Evolutionary conservation across 2,888 invertebrate genomes (phyloP), one percentile per base, ranked within the genome.

Genomic region (Dolichopus griseipennis): DNA sequence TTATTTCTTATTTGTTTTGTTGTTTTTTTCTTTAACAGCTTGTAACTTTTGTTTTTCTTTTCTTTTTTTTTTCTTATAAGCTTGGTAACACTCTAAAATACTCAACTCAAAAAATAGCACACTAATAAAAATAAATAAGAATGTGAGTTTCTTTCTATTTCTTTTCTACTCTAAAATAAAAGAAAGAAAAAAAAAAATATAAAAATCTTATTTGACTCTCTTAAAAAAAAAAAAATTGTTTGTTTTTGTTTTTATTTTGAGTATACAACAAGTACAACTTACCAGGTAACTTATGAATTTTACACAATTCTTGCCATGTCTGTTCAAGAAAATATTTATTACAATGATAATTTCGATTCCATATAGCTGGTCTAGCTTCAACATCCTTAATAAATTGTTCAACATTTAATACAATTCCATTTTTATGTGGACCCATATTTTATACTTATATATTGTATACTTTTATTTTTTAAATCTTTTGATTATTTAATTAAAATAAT

Each of bases 311-410:
- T 72, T 79, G 79, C 81, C 81, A 81, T 76, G 80, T 81, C 72
- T 81, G 79, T 69, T 81, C 81, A 61, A 81, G 76, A 70, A 81
- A 81, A 10, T 78, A 78, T 72, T 81, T 81, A 72, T 81, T 81
- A 72, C 81, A 80, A 71, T 81, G 81, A 72, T 80, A 81, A 73
- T 80, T 81, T 65, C 81, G 80, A 75, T 81, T 80, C 81, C 81
- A 81, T 72, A 81, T 81, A 67, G 81, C 81, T 52, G 81, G 81
- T 64, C 81, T 77, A 70, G 79, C 78, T 72, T 79, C 78, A 65
- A 81, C 79, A 72, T 81, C 81, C 72, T 76, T 76, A 72, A 81
- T 81, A 69, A 81, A 80, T 73, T 80, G 78, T 72, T 81, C 81
- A 70, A 81, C 79, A 75, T 81, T 81, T 68, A 81, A 72, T 66